Evolutionary conservation across 2,113 vertebrate genomes (phyloP), one percentile per base, ranked within the genome.

Genomic region (Ceyx melanurus): DNA sequence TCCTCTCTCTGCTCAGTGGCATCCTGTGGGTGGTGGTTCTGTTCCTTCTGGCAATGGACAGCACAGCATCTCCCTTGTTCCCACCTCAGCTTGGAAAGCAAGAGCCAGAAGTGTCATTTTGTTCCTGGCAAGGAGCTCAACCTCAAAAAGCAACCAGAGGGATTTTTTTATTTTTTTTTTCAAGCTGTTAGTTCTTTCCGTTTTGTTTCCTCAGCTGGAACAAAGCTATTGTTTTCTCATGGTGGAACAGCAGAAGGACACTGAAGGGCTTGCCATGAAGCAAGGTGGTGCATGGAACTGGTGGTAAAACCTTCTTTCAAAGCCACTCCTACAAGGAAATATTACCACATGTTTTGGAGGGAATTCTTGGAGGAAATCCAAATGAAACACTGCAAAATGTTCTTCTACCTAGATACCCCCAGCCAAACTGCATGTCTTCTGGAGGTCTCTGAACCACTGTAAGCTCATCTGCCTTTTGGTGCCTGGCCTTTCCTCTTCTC

Each of bases 1-100:
- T 0, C 21, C 35, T 64, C 79, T 93, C 74, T 96, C 91, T 94
- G 92, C 94, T 88, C 23, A 11, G 40, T 89, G 93, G 80, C 70
- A 53, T 53, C 68, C 51, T 0, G 1, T 61, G 7, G 16, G 45
- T 85, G 90, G 42, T 92, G 65, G 45, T 86, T 86, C 82, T 89
- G 75, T 86, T 95, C 72, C 87, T 83, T 83, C 92, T 92, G 87
- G 68, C 75, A 42, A n/a, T 68, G 90, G 88, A 91, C 80, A 88
- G n/a, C 57, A 26, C 46, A 95, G 57, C 73, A 35, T 80, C 23
- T 90, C 82, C 68, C 33, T 89, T 0, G 0, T 86, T 76, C 65
- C 76, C 84, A 74, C 87, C 56, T 85, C 42, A 11, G 56, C 56
- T 80, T 77, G 82, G 72, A 88, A 92, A 67, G 51, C 67, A 57